These are phyloP conservation scores for Noctua janthe DNA, from an alignment of 2,888 invertebrate species.

Conservation along the genomic window DNA sequence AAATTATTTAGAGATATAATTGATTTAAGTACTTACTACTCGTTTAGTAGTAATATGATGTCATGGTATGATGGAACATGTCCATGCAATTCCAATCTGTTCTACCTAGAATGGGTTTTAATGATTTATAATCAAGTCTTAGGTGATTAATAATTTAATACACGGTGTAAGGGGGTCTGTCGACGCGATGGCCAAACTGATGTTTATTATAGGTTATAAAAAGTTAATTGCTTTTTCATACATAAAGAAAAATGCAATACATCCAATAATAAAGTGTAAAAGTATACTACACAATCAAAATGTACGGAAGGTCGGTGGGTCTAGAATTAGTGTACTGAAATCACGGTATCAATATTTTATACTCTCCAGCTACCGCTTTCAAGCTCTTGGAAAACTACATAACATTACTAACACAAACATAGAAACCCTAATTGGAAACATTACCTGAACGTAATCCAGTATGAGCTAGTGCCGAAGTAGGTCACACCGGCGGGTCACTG, in stretches of 20 bases:
- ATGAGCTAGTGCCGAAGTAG: constrained; percentile 32
- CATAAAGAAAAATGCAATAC: too few relatives aligned
- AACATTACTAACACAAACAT: background rate
- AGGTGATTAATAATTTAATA: too few relatives aligned
- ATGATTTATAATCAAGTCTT: background rate
- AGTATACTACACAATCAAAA: background rate
- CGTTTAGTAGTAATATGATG: too few relatives aligned
- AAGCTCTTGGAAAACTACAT: background rate
- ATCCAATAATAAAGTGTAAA: too few relatives aligned
- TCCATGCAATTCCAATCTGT: background rate
- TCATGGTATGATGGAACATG: background rate
- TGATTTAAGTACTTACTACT: background rate
- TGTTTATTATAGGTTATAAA: too few relatives aligned
- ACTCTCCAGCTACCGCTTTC: background rate
- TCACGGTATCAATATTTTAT: background rate
- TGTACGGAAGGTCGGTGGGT: background rate
- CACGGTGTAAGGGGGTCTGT: too few relatives aligned
- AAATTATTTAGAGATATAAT: background rate
- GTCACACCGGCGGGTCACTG: constrained; percentile 41
- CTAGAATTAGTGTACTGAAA: too few relatives aligned
- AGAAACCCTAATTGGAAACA: constrained; percentile 15
- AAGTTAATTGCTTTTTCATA: too few relatives aligned
- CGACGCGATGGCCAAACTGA: too few relatives aligned
- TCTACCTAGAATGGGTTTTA: background rate
- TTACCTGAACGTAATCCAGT: constrained; percentile 36